These are phyloP conservation scores for Hyphantria cunea DNA, from an alignment of 1,140 invertebrate species.

Conservation along the genomic window DNA sequence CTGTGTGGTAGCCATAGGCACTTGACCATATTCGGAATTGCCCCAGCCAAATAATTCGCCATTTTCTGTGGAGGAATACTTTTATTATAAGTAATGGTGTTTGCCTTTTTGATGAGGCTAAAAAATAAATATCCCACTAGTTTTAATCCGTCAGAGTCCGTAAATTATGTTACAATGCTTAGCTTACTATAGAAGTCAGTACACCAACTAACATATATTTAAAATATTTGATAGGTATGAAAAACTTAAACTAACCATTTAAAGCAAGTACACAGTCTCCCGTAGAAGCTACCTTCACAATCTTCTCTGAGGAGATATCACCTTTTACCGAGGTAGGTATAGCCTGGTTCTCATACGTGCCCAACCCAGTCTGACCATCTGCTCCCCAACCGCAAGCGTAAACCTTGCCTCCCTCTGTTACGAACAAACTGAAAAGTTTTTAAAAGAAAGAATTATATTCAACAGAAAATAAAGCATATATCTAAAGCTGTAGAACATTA, in stretches of 20 bases:
- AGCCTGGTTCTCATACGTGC: slow-evolving; percentile 85
- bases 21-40: slow-evolving; percentile 96
- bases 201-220: too few species aligned
- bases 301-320: slow-evolving; percentile 91
- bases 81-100: too few species aligned
- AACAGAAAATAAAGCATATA: too few species aligned
- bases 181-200: too few species aligned
- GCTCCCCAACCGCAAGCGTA: slow-evolving; percentile 96
- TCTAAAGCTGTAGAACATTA: too few species aligned
- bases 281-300: slow-evolving; percentile 90
- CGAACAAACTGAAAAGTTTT: slow-evolving; percentile 86
- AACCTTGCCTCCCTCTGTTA: slow-evolving; percentile 91
- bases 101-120: too few species aligned
- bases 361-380: slow-evolving; percentile 96
- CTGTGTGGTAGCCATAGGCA: slow-evolving; percentile 80
- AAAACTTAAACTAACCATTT: slow-evolving; percentile 84
- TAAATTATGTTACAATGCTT: too few species aligned
- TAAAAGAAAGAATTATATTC: background rate
- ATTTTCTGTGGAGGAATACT: slow-evolving; percentile 84
- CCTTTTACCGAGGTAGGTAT: slow-evolving; percentile 87
- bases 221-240: too few species aligned
- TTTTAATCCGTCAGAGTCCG: too few species aligned
- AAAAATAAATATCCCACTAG: too few species aligned
- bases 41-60: slow-evolving; percentile 99
- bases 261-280: slow-evolving; percentile 95